Percentiles rank a stretch among this genome's conserved stretches.
Conservation (phyloP, 2,113 vertebrate genomes). For the Nothoprocta perdicaria region DNA sequence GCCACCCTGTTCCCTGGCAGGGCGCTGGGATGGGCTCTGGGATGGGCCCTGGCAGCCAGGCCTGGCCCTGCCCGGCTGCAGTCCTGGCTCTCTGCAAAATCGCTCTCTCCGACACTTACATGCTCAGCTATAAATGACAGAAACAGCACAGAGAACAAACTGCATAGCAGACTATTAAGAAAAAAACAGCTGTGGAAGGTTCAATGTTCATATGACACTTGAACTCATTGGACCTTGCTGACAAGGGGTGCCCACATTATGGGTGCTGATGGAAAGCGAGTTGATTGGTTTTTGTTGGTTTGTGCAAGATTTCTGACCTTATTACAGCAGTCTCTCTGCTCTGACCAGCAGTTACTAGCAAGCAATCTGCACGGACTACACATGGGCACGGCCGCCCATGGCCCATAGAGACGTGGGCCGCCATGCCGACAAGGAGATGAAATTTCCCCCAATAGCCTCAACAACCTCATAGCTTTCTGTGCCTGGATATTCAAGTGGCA, state of each 20-base stretch:
- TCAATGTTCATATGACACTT: neutral
- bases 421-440: neutral
- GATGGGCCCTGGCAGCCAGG: neutral
- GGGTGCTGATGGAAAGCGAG: neutral
- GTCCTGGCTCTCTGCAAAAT: too few species aligned
- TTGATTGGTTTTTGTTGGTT: neutral
- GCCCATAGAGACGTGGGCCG: too few species aligned
- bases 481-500: neutral
- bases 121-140: too few species aligned
- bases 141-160: too few species aligned
- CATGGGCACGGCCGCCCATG: neutral
- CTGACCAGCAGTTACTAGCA: neutral
- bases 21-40: rapidly evolving
- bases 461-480: neutral
- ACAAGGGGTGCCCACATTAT: neutral
- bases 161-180: neutral
- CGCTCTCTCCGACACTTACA: too few species aligned
- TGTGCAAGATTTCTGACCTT: neutral
- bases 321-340: neutral
- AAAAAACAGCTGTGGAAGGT: neutral
- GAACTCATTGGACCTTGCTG: neutral
- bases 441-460: neutral
- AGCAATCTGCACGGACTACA: neutral
- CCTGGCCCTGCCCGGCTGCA: rapidly evolving
- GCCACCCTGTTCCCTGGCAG: neutral